A percentile compares a stretch with the other conserved stretches of the same genome.
phyloP scores from a whole-genome alignment of 2,797 vertebrate genomes.

The Argya squamiceps region DNA sequence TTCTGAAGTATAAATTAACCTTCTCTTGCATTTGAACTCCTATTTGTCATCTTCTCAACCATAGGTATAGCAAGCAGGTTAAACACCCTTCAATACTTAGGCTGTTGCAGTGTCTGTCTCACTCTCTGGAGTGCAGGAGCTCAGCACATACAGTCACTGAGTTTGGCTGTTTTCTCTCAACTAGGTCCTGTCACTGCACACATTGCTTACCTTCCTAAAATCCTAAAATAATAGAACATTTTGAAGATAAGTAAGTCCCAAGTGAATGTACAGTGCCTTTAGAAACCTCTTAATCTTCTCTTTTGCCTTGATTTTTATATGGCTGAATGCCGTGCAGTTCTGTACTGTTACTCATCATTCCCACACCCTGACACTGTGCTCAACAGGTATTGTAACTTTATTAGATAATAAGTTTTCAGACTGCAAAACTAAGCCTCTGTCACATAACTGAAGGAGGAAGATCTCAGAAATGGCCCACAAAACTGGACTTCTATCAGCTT shows the following conservation, averaged over 20 bases:
- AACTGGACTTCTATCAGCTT: neutral
- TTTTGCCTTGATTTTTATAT: neutral
- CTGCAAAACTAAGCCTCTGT: neutral
- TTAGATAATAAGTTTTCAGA: neutral
- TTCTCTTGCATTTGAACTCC: neutral
- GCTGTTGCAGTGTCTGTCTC: neutral
- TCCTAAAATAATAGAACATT: neutral
- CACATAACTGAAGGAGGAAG: neutral
- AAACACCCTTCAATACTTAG: neutral
- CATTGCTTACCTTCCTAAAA: neutral
- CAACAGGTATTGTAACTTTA: neutral
- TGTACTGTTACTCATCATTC: neutral
- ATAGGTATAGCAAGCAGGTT: neutral
- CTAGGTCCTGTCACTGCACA: neutral
- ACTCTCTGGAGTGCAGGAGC: neutral
- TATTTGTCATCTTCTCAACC: neutral
- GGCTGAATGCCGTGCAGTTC: accelerated
- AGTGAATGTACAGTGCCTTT: neutral
- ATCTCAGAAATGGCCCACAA: neutral
- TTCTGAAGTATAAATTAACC: neutral
- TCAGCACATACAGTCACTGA: neutral
- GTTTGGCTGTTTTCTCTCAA: neutral
- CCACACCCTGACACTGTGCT: neutral
- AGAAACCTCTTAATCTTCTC: neutral
- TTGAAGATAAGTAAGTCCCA: neutral